Base-by-base conservation (phyloP, 2,797 vertebrate genomes). In the Sebastes trivittatus region DNA sequence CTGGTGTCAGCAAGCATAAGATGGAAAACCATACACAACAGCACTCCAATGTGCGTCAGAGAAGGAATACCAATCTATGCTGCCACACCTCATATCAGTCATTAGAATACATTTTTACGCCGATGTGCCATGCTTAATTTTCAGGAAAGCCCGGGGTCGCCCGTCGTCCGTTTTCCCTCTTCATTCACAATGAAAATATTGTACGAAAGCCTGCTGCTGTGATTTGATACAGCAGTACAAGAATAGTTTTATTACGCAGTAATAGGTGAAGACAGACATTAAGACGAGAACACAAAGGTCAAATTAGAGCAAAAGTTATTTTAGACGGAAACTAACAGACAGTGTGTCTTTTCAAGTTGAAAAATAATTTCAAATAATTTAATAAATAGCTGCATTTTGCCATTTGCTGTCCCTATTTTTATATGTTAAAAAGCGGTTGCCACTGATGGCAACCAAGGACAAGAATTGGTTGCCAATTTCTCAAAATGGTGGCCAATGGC, bases 1-100 rank as follows among this genome's bases (percentile, higher is more conserved):
- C 55, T 72, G 36, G 10, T 13, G n/a, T 82, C 80, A 79, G 2
- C 16, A 54, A 42, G 6, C 22, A 22, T 18, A 10, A 74, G 38
- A 4, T 60, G 54, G 14, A 75, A 80, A 76, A 81, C 69, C 69
- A 70, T 63, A 61, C 25, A 72, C 55, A 77, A 72, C 55, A 77
- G 27, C 6, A 23, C 3, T 23, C n/a, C 6, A 34, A 29, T 25
- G 67, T 72, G 20, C 29, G 9, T 38, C n/a, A 60, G 27, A 30
- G 27, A 61, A 25, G 36, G 27, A 16, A 23, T n/a, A n/a, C 52
- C 3, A 23, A 10, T 67, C 0, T 5, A 3, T 62, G 27, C 32
- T 18, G 30, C 63, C 11, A 8, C 22, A 22, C 4, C 27, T 65
- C 22, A 61, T 4, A 30, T 25, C 30, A 34, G n/a, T 52, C 38